Conservation (phyloP, 2,113 vertebrate species). For the Trochalopteron elliotii region DNA sequence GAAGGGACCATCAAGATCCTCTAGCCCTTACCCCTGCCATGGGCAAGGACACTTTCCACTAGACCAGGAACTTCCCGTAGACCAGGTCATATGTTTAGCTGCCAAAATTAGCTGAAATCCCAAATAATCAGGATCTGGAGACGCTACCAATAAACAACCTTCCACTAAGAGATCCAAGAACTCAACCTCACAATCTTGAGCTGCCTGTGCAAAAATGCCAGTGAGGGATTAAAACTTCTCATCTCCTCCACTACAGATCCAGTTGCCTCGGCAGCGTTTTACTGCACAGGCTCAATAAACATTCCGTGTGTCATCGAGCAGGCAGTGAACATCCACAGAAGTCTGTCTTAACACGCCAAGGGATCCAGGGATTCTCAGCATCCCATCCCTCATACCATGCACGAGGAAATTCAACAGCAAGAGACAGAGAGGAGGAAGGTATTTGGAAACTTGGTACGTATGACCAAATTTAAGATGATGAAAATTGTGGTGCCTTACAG, state of each 20-base stretch:
- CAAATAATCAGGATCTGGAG: background rate
- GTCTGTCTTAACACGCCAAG: background rate
- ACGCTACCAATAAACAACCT: background rate
- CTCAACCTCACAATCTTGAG: background rate
- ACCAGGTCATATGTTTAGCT: rapidly evolving
- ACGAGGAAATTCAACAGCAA: background rate
- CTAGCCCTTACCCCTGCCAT: background rate
- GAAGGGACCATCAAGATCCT: background rate
- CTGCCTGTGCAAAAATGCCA: background rate
- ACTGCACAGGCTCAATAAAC: background rate
- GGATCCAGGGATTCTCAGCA: background rate
- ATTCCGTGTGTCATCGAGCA: background rate
- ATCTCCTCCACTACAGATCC: background rate
- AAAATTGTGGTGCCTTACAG: background rate
- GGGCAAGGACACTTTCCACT: background rate
- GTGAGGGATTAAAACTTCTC: background rate
- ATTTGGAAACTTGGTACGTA: background rate
- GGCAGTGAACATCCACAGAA: background rate
- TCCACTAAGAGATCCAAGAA: background rate
- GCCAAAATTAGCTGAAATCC: background rate
- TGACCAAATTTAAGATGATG: background rate
- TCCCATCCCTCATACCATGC: background rate
- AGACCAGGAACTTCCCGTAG: background rate
- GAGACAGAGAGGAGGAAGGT: background rate
- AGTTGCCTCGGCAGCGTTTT: background rate